Evolutionary conservation across 2,888 invertebrate species (phyloP), one percentile per base, ranked within the genome.

Genomic region (Melipona bicolor): DNA sequence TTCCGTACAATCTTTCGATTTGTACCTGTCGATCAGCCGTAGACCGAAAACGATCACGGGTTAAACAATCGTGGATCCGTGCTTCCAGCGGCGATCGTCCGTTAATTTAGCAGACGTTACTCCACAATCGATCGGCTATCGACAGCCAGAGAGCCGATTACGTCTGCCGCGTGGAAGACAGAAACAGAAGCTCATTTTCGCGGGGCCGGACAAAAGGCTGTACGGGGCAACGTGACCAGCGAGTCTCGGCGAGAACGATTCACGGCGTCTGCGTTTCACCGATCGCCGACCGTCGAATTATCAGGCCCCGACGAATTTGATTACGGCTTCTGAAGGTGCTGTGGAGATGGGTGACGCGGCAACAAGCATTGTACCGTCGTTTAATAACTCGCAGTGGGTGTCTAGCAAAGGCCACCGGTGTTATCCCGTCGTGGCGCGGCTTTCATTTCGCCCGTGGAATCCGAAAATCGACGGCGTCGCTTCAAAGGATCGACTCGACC

Each of bases 301-400:
- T 88, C 88, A 79, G 80, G 67, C 32, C 43, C 81, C 90, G 90
- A 90, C 88, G 92, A 91, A 92, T 92, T 92, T 92, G 92, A 92
- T 92, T 92, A 91, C 89, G 87, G 92, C 92, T 92, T 92, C 92
- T 91, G 92, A 92, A 89, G 92, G 86, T 92, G 92, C 91, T 89
- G 91, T 75, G 87, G 89, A 90, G 90, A 92, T 92, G 92, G 89
- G 91, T 92, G 92, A 92, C 92, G 91, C 80, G 86, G 92, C 92
- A 92, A 91, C 87, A 92, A 90, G 91, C 91, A 92, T 92, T 92
- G 92, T 92, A 88, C 90, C 43, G 90, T 90, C 92, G 92, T 92
- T 92, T 92, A 92, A 92, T 92, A 92, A 92, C 91, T 92, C 92
- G 85, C 92, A 91, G 92, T 92, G 90, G 92, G 92, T 90, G 92